These are phyloP conservation scores for Cherax destructor DNA, from an alignment of 1,140 invertebrate species.

Conservation along the genomic window DNA sequence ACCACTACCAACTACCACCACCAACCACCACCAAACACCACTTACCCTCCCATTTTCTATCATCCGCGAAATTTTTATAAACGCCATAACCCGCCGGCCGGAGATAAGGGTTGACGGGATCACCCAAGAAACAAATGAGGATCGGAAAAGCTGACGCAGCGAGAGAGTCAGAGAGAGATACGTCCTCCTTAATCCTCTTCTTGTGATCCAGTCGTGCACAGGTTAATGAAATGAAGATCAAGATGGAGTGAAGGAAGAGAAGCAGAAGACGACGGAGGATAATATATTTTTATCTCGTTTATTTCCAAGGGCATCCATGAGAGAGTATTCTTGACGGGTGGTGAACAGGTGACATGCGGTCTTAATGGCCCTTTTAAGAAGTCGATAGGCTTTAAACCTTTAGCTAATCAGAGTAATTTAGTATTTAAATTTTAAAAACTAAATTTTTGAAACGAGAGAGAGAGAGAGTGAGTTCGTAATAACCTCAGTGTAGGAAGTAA, in stretches of 20 bases:
- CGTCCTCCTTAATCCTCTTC: conserved; percentile 36
- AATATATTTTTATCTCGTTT: neutral
- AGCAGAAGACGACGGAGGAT: neutral
- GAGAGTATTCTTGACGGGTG: too few relatives aligned
- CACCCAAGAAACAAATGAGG: conserved; percentile 61
- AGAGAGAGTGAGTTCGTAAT: too few relatives aligned
- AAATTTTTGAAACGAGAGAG: too few relatives aligned
- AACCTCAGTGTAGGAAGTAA: too few relatives aligned
- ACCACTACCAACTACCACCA: too few relatives aligned
- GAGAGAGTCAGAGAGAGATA: conserved; percentile 3
- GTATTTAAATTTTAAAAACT: too few relatives aligned
- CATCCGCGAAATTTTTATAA: neutral
- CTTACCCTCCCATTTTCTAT: neutral
- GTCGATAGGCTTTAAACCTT: too few relatives aligned
- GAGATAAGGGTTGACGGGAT: conserved; percentile 50
- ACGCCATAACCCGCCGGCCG: conserved; percentile 23
- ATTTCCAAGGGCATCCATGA: neutral
- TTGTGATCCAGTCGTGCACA: conserved; percentile 29
- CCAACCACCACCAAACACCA: neutral
- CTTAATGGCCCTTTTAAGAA: too few relatives aligned
- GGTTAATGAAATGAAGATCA: conserved; percentile 40
- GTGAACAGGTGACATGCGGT: too few relatives aligned
- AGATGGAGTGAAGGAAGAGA: neutral
- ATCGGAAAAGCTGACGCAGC: conserved; percentile 60
- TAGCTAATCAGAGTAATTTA: too few relatives aligned